Conservation (phyloP, 2,888 invertebrate species). For the Drosophila hawaiiensis region DNA sequence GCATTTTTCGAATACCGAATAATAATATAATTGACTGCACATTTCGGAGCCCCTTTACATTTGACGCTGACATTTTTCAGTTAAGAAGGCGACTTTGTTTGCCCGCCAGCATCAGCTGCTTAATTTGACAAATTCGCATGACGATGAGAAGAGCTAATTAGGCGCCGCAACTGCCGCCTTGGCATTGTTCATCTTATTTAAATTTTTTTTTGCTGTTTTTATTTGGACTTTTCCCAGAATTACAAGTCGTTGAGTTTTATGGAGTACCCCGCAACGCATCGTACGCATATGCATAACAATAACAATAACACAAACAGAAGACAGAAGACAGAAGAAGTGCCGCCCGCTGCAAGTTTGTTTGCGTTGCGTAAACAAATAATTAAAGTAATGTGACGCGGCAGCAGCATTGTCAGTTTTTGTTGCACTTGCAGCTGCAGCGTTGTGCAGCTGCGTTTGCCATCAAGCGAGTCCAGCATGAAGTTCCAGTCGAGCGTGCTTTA, state of each 20-base stretch:
- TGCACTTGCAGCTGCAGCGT: slow-evolving; percentile 26
- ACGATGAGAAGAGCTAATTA: slow-evolving; percentile 63
- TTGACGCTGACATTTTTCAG: slow-evolving; percentile 54
- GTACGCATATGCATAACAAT: slow-evolving; percentile 50
- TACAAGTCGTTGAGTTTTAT: slow-evolving; percentile 64
- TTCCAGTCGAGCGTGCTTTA: slow-evolving; percentile 2
- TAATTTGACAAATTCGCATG: slow-evolving; percentile 81
- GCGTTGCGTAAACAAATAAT: slow-evolving; percentile 77
- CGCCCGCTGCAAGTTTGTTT: slow-evolving; percentile 72
- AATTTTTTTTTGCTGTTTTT: neutral
- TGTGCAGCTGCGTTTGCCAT: slow-evolving; percentile 72
- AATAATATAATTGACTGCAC: slow-evolving; percentile 69
- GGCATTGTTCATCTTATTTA: slow-evolving; percentile 32
- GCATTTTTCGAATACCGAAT: slow-evolving; percentile 36
- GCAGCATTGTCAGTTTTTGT: slow-evolving; percentile 35
- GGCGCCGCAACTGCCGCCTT: slow-evolving; percentile 54
- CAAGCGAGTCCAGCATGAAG: slow-evolving; percentile 45
- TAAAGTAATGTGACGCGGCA: slow-evolving; percentile 74
- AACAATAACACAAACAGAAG: slow-evolving; percentile 29
- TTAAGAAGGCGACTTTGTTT: slow-evolving; percentile 22
- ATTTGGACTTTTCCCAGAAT: slow-evolving; percentile 56
- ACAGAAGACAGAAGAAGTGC: slow-evolving; percentile 58
- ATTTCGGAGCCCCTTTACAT: slow-evolving; percentile 56
- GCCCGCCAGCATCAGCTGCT: slow-evolving; percentile 46
- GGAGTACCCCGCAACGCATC: slow-evolving; percentile 40